A percentile compares a stretch with the other conserved stretches of the same genome.
Conservation (phyloP, 1,140 invertebrate species). For the Sitodiplosis mosellana region DNA sequence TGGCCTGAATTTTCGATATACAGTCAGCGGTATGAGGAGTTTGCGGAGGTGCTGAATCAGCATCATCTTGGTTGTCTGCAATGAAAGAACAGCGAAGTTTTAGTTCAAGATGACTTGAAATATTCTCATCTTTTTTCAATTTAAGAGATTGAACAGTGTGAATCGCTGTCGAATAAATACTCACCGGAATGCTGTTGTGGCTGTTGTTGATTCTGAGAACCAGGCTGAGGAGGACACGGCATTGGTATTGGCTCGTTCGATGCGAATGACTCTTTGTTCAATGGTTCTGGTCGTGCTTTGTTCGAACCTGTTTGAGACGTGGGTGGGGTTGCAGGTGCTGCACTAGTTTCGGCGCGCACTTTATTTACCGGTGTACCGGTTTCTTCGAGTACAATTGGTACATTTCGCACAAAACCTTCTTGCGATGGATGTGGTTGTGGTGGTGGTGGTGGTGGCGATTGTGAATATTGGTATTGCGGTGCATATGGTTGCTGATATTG, state of each 20-base stretch:
- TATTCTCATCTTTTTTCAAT: slow-evolving; percentile 5
- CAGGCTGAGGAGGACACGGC: slow-evolving; percentile 16
- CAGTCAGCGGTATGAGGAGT: slow-evolving; percentile 40
- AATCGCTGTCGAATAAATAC: slow-evolving; percentile 9
- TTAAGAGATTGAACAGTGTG: too few species aligned
- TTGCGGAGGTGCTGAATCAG: slow-evolving; percentile 13
- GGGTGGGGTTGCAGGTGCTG: neutral
- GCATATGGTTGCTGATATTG: too few species aligned
- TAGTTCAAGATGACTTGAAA: slow-evolving; percentile 12
- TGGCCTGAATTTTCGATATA: slow-evolving; percentile 55
- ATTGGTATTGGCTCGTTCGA: slow-evolving; percentile 7
- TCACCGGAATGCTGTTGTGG: slow-evolving; percentile 5
- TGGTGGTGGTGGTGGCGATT: slow-evolving; percentile 15
- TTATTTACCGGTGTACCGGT: neutral
- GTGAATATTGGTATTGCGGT: slow-evolving; percentile 26
- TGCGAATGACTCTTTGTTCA: slow-evolving; percentile 7
- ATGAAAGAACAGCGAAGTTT: slow-evolving; percentile 1
- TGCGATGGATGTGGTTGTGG: neutral
- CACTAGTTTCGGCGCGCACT: neutral
- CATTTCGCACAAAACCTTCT: neutral
- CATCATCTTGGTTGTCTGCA: too few species aligned
- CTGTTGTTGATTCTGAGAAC: slow-evolving; percentile 9
- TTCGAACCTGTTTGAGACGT: neutral
- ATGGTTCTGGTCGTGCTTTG: slow-evolving; percentile 5
- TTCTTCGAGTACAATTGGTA: too few species aligned